Conservation (phyloP, 2,797 vertebrate genomes). For the Enteromius radiatus region DNA sequence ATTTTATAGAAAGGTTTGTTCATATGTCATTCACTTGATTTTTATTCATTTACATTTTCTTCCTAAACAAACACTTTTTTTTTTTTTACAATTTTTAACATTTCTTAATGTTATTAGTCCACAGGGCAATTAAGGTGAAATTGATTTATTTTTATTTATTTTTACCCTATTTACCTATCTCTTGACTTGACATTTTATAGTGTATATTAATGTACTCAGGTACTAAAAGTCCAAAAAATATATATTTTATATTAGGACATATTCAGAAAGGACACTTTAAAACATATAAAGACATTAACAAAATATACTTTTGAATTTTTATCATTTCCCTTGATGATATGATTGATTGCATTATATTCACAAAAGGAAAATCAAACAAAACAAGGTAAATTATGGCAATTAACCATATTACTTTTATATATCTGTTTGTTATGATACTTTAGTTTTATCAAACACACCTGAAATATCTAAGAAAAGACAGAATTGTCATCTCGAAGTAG, state of each 20-base stretch:
- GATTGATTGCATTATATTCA: neutral
- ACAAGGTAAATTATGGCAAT: neutral
- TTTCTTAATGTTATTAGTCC: no score
- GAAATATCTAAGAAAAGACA: neutral
- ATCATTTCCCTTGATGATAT: neutral
- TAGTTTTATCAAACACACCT: neutral
- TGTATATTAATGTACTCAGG: neutral
- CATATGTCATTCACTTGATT: no score
- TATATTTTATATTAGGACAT: neutral
- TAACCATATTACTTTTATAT: no score
- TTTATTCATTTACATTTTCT: no score
- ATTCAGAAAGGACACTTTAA: neutral
- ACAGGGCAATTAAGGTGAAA: no score
- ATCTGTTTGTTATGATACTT: no score
- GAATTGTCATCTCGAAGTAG: no score
- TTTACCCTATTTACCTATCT: no score
- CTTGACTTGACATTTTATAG: neutral
- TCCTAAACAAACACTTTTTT: no score
- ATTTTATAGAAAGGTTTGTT: no score
- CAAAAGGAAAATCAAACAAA: neutral
- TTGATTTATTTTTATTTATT: no score
- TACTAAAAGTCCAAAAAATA: neutral
- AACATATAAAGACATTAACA: neutral
- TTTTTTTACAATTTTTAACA: no score
- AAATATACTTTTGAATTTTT: neutral